Percentiles rank a stretch among this genome's conserved stretches.
phyloP scores from a whole-genome alignment of 1,140 invertebrate genomes.

The Lutraria rhynchaena region DNA sequence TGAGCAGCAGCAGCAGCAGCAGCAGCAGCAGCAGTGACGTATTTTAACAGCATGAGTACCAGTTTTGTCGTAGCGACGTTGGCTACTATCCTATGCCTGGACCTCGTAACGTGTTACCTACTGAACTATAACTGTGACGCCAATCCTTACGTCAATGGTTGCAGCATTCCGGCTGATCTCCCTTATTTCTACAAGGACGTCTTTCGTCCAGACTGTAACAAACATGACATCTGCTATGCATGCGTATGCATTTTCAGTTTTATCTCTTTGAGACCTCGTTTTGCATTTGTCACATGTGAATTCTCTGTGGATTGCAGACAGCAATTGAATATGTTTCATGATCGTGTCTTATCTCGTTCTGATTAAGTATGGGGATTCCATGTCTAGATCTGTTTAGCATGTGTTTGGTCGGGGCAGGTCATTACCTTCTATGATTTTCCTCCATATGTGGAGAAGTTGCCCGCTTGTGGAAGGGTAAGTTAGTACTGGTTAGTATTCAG shows the following conservation, averaged over 20 bases:
- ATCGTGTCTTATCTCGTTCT: too few relatives aligned
- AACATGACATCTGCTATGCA: conserved; percentile 7
- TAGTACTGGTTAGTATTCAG: too few relatives aligned
- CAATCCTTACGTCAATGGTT: conserved; percentile 10
- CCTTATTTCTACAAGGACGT: neutral
- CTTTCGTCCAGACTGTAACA: neutral
- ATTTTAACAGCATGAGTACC: neutral
- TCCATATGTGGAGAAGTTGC: too few relatives aligned
- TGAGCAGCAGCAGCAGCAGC: neutral
- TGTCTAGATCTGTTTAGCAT: too few relatives aligned
- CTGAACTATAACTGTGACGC: neutral
- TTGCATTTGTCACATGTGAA: too few relatives aligned
- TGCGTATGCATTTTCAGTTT: neutral
- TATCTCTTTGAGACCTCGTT: too few relatives aligned
- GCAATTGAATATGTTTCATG: too few relatives aligned
- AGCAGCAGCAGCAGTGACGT: neutral
- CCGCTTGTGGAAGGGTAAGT: too few relatives aligned
- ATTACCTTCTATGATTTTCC: too few relatives aligned
- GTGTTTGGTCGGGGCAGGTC: too few relatives aligned
- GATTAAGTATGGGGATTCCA: too few relatives aligned
- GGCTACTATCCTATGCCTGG: neutral
- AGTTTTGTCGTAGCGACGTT: neutral
- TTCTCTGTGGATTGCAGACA: too few relatives aligned
- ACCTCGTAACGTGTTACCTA: neutral
- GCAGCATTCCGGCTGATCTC: neutral